Percentiles rank a stretch among this genome's conserved stretches.
Conservation (phyloP, 1,140 invertebrate genomes). For the Drosophila jambulina region DNA sequence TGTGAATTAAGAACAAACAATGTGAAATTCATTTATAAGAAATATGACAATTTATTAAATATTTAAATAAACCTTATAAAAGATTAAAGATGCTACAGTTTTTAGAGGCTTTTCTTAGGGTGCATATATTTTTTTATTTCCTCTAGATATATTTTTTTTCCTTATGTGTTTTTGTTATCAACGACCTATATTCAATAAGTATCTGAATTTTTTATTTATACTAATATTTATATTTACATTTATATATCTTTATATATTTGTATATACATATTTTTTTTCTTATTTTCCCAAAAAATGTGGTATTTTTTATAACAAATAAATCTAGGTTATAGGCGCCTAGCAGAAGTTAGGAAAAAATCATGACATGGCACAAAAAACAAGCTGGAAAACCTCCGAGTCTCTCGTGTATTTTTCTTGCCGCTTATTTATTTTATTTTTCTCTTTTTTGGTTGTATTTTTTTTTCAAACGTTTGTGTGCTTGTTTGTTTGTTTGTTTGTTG, state of each 20-base stretch:
- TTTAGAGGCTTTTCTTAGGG: too few relatives aligned
- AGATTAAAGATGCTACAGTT: too few relatives aligned
- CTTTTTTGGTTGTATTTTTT: background rate
- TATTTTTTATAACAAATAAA: background rate
- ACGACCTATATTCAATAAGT: too few relatives aligned
- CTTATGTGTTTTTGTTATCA: too few relatives aligned
- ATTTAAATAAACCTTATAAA: too few relatives aligned
- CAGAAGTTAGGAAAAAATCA: constrained; percentile 4
- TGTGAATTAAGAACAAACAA: background rate
- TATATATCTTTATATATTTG: background rate
- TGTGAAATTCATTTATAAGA: too few relatives aligned
- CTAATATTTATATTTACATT: too few relatives aligned
- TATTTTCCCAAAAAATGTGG: background rate
- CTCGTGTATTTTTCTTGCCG: constrained; percentile 1
- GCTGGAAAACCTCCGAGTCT: constrained; percentile 20
- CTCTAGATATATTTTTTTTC: too few relatives aligned
- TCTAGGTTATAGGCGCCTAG: constrained; percentile 1
- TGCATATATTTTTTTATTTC: too few relatives aligned
- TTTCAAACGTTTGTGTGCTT: too few relatives aligned
- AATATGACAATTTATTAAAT: too few relatives aligned
- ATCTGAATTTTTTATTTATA: too few relatives aligned
- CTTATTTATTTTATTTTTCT: constrained; percentile 3
- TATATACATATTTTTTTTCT: background rate
- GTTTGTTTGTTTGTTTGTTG: constrained; percentile 9
- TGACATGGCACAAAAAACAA: constrained; percentile 15